Percentiles rank a stretch among this genome's conserved stretches.
Conservation (phyloP, 2,888 invertebrate genomes). For the Anodontia alba region DNA sequence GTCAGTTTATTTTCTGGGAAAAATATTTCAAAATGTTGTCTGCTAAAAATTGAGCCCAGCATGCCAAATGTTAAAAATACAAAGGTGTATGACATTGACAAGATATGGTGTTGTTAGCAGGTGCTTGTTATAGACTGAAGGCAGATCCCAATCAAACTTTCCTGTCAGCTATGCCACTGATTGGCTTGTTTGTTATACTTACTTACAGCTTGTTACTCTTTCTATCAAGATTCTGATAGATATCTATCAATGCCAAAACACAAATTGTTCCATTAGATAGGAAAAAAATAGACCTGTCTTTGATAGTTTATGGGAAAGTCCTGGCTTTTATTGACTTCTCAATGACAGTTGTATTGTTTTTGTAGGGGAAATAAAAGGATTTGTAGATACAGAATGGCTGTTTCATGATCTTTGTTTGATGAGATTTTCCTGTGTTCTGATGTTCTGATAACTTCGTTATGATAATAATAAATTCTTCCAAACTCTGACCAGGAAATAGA, state of each 20-base stretch:
- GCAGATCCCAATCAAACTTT: not conserved
- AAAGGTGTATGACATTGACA: no score
- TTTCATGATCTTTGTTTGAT: not conserved
- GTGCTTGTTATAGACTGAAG: no score
- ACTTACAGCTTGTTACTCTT: not conserved
- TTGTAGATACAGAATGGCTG: not conserved
- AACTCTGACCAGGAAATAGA: no score
- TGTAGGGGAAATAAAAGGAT: not conserved
- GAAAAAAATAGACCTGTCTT: not conserved
- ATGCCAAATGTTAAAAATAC: no score
- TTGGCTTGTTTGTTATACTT: conserved; percentile 2
- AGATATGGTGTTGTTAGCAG: no score
- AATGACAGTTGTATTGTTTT: not conserved
- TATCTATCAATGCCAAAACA: conserved; percentile 10
- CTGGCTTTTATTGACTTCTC: not conserved
- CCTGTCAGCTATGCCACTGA: not conserved
- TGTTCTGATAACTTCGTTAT: not conserved
- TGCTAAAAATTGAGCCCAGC: no score
- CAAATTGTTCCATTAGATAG: not conserved
- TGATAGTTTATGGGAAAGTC: not conserved
- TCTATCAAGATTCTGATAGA: not conserved
- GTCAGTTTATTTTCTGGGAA: no score
- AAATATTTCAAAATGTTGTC: no score
- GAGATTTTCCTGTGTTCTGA: not conserved
- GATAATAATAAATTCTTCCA: no score